Percentiles rank a stretch among this genome's conserved stretches.
These are phyloP conservation scores for Lethrus apterus DNA, from an alignment of 1,140 invertebrate species.

Conservation along the genomic window DNA sequence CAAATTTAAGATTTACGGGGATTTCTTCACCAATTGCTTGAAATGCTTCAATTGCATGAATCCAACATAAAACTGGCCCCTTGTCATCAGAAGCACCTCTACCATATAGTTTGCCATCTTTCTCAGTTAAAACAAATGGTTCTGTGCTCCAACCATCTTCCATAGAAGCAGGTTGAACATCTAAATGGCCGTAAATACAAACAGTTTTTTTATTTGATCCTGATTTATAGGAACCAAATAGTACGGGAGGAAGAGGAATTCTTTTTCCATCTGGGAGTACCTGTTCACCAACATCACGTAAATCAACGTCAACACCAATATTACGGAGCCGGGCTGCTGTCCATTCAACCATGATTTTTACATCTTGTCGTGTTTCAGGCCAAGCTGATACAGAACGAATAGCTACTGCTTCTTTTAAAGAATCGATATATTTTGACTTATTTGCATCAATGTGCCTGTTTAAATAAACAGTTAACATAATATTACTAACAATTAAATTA, in stretches of 20 bases:
- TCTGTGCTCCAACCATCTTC: constrained; percentile 95
- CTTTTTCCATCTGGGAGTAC: constrained; percentile 62
- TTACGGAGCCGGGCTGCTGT: constrained; percentile 62
- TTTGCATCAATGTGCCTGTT: constrained; percentile 79
- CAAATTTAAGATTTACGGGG: constrained; percentile 94
- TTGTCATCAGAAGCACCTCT: constrained; percentile 90
- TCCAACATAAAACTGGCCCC: constrained; percentile 85
- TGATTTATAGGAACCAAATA: constrained; percentile 77
- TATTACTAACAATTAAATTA: constrained; percentile 48
- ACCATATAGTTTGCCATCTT: constrained; percentile 86
- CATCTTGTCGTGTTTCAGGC: constrained; percentile 69
- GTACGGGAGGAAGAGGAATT: constrained; percentile 77
- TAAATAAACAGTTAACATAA: constrained; percentile 2
- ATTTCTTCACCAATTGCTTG: constrained; percentile 62
- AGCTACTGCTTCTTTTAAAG: constrained; percentile 78
- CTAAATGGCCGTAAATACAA: constrained; percentile 93
- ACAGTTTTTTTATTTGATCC: constrained; percentile 87
- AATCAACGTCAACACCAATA: constrained; percentile 66
- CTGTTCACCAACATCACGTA: constrained; percentile 76
- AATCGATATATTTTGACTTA: constrained; percentile 67
- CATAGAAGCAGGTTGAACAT: constrained; percentile 90
- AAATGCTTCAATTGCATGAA: constrained; percentile 88
- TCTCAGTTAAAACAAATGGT: constrained; percentile 84
- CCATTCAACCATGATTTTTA: constrained; percentile 75
- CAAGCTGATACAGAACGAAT: constrained; percentile 94